phyloP scores from a whole-genome alignment of 2,888 invertebrate genomes.

The Timema podura region DNA sequence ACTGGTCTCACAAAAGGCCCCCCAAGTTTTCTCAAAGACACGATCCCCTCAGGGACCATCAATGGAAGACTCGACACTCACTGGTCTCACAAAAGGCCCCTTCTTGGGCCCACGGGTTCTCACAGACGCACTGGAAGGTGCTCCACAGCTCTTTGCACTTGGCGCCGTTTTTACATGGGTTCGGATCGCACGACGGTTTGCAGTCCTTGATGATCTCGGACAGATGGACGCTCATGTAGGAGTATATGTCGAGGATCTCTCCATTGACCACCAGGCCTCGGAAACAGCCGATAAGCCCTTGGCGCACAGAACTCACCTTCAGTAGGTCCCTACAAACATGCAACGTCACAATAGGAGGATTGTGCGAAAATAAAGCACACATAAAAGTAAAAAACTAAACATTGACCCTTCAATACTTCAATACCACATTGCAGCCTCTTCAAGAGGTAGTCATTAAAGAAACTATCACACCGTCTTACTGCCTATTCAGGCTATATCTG shows the following conservation, averaged over 20 bases:
- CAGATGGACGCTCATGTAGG: conserved; percentile 86
- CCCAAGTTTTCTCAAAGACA: neutral
- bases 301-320: conserved; percentile 76
- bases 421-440: too few species aligned
- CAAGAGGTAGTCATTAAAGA: too few species aligned
- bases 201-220: conserved; percentile 91
- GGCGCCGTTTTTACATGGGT: conserved; percentile 89
- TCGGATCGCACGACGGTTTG: conserved; percentile 89
- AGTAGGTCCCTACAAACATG: conserved; percentile 62
- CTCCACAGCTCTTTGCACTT: conserved; percentile 90
- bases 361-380: neutral
- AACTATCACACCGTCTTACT: too few species aligned
- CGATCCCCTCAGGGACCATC: neutral
- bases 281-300: conserved; percentile 91
- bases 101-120: conserved; percentile 88
- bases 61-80: too few species aligned
- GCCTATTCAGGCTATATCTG: too few species aligned
- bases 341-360: neutral
- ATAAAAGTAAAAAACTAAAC: too few species aligned
- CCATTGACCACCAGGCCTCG: conserved; percentile 89
- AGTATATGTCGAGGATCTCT: conserved; percentile 84
- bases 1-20: neutral
- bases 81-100: conserved; percentile 88
- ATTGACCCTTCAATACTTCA: too few species aligned
- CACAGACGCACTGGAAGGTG: conserved; percentile 86